A percentile compares a stretch with the other conserved stretches of the same genome.
Conservation (phyloP, 2,113 vertebrate genomes). For the Sceloporus undulatus region DNA sequence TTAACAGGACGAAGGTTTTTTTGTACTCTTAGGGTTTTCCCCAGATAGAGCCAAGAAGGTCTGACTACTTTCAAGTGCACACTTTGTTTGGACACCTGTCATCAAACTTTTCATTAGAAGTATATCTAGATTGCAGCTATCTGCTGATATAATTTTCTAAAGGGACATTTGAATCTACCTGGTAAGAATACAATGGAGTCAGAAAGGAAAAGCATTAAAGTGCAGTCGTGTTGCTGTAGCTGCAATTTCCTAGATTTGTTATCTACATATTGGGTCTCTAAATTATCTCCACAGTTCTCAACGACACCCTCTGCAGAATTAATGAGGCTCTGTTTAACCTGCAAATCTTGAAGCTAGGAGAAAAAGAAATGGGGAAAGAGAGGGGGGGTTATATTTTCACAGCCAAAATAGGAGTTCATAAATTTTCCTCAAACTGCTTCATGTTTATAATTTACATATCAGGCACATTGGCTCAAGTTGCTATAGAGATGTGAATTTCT, state of each 20-base stretch:
- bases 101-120: constrained; percentile 30
- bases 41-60: neutral
- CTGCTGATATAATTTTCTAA: constrained; percentile 6
- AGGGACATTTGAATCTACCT: constrained; percentile 38
- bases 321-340: constrained; percentile 44
- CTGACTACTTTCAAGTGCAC: neutral
- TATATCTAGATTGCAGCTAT: constrained; percentile 19
- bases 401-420: constrained; percentile 45
- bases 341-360: constrained; percentile 35
- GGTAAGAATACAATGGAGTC: constrained; percentile 36
- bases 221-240: constrained; percentile 26
- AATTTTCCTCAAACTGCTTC: constrained; percentile 41
- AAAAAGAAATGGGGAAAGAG: neutral
- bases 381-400: constrained; percentile 36
- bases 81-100: neutral
- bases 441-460: constrained; percentile 43
- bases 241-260: constrained; percentile 29
- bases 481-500: constrained; percentile 17
- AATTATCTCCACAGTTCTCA: constrained; percentile 35
- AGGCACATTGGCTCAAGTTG: constrained; percentile 28
- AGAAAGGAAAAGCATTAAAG: constrained; percentile 23
- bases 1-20: neutral
- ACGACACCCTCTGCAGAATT: constrained; percentile 38
- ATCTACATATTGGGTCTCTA: constrained; percentile 35
- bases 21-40: neutral